Evolutionary conservation across 2,888 invertebrate species (phyloP).

Genomic region (Agrilus mali): DNA sequence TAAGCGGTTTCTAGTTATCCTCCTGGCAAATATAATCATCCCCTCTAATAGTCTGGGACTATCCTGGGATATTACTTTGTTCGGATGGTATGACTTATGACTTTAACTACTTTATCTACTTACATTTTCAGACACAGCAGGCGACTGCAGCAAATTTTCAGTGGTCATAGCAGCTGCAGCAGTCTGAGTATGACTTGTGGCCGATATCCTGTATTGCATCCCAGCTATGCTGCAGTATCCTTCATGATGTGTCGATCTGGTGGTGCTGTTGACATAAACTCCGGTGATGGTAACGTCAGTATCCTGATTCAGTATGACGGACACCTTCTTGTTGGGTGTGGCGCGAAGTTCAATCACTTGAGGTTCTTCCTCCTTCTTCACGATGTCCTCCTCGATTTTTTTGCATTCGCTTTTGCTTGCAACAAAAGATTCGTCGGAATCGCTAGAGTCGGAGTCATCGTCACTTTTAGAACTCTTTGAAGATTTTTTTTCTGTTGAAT

Average conservation of each 20-base stretch:
- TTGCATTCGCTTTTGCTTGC: constrained; percentile 34
- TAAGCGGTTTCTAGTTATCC: too few species aligned
- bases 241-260: constrained; percentile 62
- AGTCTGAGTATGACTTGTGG: constrained; percentile 75
- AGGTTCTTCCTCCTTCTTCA: constrained; percentile 40
- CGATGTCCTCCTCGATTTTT: constrained; percentile 33
- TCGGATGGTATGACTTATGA: too few species aligned
- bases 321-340: constrained; percentile 47
- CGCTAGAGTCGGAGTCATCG: constrained; percentile 38
- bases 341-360: constrained; percentile 31
- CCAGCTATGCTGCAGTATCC: constrained; percentile 75
- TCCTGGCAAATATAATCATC: too few species aligned
- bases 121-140: constrained; percentile 30
- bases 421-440: constrained; percentile 33
- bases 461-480: constrained; percentile 41
- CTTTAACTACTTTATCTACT: constrained; percentile 15
- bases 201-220: constrained; percentile 79
- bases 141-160: constrained; percentile 36
- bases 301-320: constrained; percentile 74
- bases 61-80: too few species aligned
- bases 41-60: too few species aligned
- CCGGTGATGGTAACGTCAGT: constrained; percentile 81
- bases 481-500: constrained; percentile 52
- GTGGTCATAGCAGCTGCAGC: constrained; percentile 71
- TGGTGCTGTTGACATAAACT: constrained; percentile 65